Evolutionary conservation across 2,888 invertebrate species (phyloP).

Genomic region (Catocala sponsa): DNA sequence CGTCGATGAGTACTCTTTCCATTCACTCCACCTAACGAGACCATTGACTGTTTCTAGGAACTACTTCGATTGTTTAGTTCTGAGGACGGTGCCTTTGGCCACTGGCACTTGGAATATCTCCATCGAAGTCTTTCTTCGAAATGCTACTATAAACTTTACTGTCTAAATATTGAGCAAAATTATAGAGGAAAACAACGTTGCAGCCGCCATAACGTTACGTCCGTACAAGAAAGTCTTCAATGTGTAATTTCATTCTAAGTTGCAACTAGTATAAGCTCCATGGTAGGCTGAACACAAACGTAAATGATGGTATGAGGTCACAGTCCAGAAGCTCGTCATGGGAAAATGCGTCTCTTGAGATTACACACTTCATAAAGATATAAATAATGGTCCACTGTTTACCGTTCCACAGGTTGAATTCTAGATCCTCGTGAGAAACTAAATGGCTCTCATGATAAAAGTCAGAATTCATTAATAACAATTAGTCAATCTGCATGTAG

Average conservation of each 20-base stretch:
- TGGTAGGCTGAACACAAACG: constrained; percentile 58
- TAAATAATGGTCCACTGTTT: constrained; percentile 18
- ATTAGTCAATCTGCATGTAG: constrained; percentile 18
- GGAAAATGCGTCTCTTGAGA: constrained; percentile 71
- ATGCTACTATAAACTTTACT: constrained; percentile 43
- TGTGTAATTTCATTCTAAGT: constrained; percentile 44
- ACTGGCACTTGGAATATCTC: constrained; percentile 56
- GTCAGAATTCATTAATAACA: constrained; percentile 5
- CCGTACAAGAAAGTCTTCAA: constrained; percentile 11
- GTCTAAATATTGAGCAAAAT: constrained; percentile 62
- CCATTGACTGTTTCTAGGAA: constrained; percentile 71
- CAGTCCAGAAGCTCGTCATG: constrained; percentile 81
- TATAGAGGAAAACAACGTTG: constrained; percentile 44
- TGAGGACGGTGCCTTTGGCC: constrained; percentile 68
- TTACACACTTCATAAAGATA: constrained; percentile 65
- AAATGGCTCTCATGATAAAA: constrained; percentile 14
- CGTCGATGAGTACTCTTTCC: constrained; percentile 66
- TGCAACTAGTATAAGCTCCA: constrained; percentile 42
- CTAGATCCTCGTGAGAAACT: constrained; percentile 33
- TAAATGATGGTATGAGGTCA: constrained; percentile 60
- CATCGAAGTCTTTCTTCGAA: constrained; percentile 54
- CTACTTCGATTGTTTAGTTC: constrained; percentile 71
- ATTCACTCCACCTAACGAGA: constrained; percentile 65
- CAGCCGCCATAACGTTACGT: constrained; percentile 16
- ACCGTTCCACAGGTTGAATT: constrained; percentile 22